Conservation (phyloP, 2,888 invertebrate genomes). For the Drosophila hamatofila region DNA sequence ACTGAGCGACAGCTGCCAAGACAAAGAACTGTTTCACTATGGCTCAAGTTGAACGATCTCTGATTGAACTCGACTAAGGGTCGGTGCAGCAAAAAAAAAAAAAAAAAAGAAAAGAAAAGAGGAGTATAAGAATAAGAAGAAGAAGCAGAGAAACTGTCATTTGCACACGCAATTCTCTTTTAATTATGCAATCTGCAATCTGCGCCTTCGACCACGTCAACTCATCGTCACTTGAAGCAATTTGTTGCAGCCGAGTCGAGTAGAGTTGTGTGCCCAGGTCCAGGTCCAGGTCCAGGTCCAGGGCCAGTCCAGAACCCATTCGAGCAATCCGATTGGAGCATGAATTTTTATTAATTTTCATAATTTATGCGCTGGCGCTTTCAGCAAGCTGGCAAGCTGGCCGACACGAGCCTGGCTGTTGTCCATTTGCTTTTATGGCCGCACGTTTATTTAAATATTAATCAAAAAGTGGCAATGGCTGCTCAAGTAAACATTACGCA, state of each 20-base stretch:
- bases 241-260: constrained; percentile 49
- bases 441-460: constrained; percentile 76
- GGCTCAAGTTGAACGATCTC: constrained; percentile 4
- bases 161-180: constrained; percentile 57
- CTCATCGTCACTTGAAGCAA: constrained; percentile 66
- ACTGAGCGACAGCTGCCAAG: constrained; percentile 38
- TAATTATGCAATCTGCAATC: constrained; percentile 70
- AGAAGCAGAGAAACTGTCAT: constrained; percentile 30
- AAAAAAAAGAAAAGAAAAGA: too few relatives aligned
- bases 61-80: constrained; percentile 32
- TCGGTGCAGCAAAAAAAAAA: neutral
- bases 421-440: constrained; percentile 69
- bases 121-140: neutral
- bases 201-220: constrained; percentile 51
- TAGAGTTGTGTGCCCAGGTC: too few relatives aligned
- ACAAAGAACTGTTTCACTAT: constrained; percentile 24
- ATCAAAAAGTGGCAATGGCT: constrained; percentile 70
- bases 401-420: too few relatives aligned
- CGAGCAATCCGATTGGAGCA: constrained; percentile 25
- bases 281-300: neutral
- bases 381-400: constrained; percentile 29
- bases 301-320: neutral
- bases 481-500: constrained; percentile 60
- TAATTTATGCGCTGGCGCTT: constrained; percentile 68
- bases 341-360: constrained; percentile 80